Percentiles rank a stretch among this genome's conserved stretches.
Evolutionary conservation across 2,797 vertebrate species (phyloP).

Genomic region (Mormyrops boulengeri): DNA sequence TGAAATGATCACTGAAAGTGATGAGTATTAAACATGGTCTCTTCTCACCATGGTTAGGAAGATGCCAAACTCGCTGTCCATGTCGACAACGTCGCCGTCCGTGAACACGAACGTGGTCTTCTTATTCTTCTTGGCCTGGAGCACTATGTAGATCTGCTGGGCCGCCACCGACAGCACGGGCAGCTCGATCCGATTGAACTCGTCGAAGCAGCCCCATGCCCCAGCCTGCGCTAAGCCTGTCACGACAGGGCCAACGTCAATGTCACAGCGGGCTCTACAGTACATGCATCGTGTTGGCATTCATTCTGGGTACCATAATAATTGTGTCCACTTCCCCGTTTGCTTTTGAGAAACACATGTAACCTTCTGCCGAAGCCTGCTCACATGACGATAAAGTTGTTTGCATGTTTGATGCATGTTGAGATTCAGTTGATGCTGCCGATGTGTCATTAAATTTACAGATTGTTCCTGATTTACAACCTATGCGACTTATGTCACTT

Average conservation of each 20-base stretch:
- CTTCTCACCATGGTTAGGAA: slow-evolving; percentile 71
- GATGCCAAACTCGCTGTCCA: slow-evolving; percentile 77
- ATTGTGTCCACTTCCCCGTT: neutral
- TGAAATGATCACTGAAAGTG: neutral
- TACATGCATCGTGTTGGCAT: neutral
- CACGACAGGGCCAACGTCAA: neutral
- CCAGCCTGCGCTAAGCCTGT: slow-evolving; percentile 73
- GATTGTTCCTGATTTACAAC: neutral
- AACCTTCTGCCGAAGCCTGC: neutral
- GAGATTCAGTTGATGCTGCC: neutral
- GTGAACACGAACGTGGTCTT: slow-evolving; percentile 67
- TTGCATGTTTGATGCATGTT: neutral
- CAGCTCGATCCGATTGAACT: slow-evolving; percentile 75
- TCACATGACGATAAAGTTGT: neutral
- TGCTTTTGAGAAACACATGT: neutral
- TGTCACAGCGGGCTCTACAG: neutral
- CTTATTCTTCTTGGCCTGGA: slow-evolving; percentile 73
- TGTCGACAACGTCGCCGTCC: slow-evolving; percentile 67
- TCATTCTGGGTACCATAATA: neutral
- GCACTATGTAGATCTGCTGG: slow-evolving; percentile 72
- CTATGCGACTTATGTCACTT: neutral
- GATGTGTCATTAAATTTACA: neutral
- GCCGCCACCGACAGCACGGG: slow-evolving; percentile 74
- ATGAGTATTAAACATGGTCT: neutral
- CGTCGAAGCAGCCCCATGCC: slow-evolving; percentile 72